Base-by-base conservation (phyloP, 2,888 invertebrate species). In the Dromius quadrimaculatus region DNA sequence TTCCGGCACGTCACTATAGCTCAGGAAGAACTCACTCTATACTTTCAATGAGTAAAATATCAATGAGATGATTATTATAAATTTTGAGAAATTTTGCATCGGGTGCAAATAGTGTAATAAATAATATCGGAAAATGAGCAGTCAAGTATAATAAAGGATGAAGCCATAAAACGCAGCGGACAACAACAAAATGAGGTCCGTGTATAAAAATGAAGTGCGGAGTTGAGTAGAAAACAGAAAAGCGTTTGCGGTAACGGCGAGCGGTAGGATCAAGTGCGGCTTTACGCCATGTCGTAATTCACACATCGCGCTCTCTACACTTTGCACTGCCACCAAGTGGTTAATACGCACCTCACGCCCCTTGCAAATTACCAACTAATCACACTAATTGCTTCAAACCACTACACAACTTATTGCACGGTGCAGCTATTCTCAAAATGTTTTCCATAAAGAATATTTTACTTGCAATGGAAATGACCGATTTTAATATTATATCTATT, bases 111-210 rank as follows among this genome's bases (percentile, higher is more conserved):
- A 28, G 28, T 28, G 28, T 28, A 47, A 47, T 47, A 47, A 47
- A 47, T 47, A 13, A 47, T 23, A 47, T 9, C 22, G 20, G 8
- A n/a, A 11, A 47, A 23, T 47, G 47, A 47, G 47, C n/a, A 47
- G 22, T 47, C 47, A 47, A 47, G 47, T 47, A 22, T 47, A 47
- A 47, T 47, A 47, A n/a, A n/a, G 11, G 11, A 20, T 13, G 15
- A 23, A 22, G 11, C 47, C 47, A 47, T 47, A 47, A 47, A 47
- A 47, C 47, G 47, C 47, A 47, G 47, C 47, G 47, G 47, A 47
- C 47, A 47, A 23, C 47, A 23, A 13, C 22, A 13, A n/a, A 22
- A 23, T 11, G 47, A 47, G 41, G 15, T 41, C 41, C 47, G 47
- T 47, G 47, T 23, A 47, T 47, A 47, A 47, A 47, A 47, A 47